Base-by-base conservation (phyloP, 2,797 vertebrate genomes). In the Scarus forsteni region DNA sequence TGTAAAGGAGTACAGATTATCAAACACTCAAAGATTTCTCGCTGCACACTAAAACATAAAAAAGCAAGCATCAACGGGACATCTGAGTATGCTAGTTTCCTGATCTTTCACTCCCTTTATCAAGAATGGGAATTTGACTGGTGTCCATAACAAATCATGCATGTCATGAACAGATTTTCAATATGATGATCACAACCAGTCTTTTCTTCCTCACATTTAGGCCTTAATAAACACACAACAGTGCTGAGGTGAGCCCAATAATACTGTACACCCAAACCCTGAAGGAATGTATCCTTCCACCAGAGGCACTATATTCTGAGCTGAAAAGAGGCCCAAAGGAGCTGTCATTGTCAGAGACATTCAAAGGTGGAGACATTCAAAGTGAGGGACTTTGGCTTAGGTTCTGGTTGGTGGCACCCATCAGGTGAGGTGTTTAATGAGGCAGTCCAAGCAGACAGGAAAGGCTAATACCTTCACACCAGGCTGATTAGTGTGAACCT, bases 401-500 rank as follows among this genome's bases (percentile, higher is more conserved):
- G 77, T 56, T 75, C 72, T 86, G 77, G 79, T 60, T 76, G 77
- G 79, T 73, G 84, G 66, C 71, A 73, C 69, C 84, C 79, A 82
- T 86, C 85, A 83, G 85, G 80, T 78, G 78, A 92, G 73, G 76
- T 84, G 88, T 89, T 89, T 93, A 94, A 94, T 93, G 91, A 93
- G 87, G 72, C 77, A 36, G 73, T 74, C 85, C 60, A 52, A 70
- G 66, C 79, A 80, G 89, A 89, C 88, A 84, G 87, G 58, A 82
- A 60, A 63, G 66, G 81, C 76, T 88, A 91, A 91, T 88, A 85
- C 86, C 87, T 89, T 92, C 89, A 92, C 92, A 93, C 93, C 75
- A 76, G 76, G 63, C 75, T 93, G 92, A 94, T 94, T 92, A 94
- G 89, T 94, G 92, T 88, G 91, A 94, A 90, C 81, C 77, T 71